Evolutionary conservation across 1,140 invertebrate genomes (phyloP), one percentile per base, ranked within the genome.

Genomic region (Euschistus heros): DNA sequence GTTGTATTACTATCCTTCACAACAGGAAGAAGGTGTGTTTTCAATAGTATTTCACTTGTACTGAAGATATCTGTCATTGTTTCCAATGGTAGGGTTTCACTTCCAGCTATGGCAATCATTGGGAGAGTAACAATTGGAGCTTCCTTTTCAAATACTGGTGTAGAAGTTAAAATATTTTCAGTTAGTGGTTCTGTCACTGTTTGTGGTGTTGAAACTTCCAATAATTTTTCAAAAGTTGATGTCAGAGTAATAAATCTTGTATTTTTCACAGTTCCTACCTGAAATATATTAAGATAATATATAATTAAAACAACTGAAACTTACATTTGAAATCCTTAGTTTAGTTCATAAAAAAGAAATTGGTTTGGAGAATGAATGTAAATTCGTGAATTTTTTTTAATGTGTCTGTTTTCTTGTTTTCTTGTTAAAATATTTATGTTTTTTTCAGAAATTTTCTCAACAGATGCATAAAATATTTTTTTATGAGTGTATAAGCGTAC

Each of bases 51-150:
- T 75, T 92, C 88, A 0, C 89, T 92, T 6, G 91, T 92, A 66
- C 89, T 92, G 76, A 92, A 93, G 0, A 89, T 91, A 76, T 94
- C 90, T 0, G 88, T 92, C n/a, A 91, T 77, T 0, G 89, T 94
- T 77, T 92, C 88, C 62, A 94, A 74, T 0, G 88, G 86, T 22
- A 87, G 88, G 0, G 87, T 92, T 69, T 86, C 86, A 68, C 84
- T 80, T 14, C 82, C 82, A 8, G 85, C 84, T 14, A 92, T 76
- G 46, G 84, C 84, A 68, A 93, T 83, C 0, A 89, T 82, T 15
- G 89, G 90, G 3, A 93, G 76, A 0, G 89, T 92, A 14, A 86
- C 89, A 46, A 92, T 82, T 63, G 86, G 88, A 2, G 86, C 85
- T 73, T 88, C 87, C 54, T 67, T 69, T 54, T 72, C 72, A 69